Evolutionary conservation across 2,797 vertebrate species (phyloP).

Genomic region (Falco naumanni): DNA sequence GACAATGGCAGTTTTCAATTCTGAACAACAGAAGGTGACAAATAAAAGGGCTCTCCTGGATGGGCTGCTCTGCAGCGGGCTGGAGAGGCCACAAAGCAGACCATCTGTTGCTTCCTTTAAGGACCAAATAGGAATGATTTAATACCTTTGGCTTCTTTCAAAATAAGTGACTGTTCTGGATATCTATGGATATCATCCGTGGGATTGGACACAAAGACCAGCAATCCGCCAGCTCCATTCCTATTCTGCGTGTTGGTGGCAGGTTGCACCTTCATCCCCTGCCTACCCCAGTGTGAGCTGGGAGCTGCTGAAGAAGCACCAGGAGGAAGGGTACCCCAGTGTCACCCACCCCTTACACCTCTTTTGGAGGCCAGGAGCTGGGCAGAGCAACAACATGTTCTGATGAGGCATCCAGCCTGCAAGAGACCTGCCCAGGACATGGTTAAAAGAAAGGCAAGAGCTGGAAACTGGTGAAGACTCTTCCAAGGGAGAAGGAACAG

Average conservation of each 20-base stretch:
- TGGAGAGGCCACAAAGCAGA: not conserved
- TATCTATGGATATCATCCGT: not conserved
- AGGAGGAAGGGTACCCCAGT: not conserved
- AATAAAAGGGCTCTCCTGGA: not conserved
- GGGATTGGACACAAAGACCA: not conserved
- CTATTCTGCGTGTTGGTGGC: not conserved
- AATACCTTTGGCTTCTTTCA: not conserved
- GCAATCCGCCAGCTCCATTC: not conserved
- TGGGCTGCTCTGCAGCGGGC: not conserved
- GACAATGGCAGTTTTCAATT: not conserved
- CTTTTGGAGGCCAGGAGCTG: not conserved
- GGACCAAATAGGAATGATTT: not conserved
- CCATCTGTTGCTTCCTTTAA: not conserved
- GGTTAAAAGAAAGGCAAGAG: not conserved
- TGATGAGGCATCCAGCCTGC: not conserved
- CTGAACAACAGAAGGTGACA: not conserved
- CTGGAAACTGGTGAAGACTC: not conserved
- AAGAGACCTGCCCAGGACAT: not conserved
- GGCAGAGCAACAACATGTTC: not conserved
- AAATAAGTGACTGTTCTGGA: not conserved
- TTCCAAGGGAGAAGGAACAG: not conserved
- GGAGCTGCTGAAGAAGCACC: not conserved
- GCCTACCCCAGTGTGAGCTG: rapidly evolving
- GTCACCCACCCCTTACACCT: not conserved
- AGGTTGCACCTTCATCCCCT: not conserved